A percentile compares a stretch with the other conserved stretches of the same genome.
Conservation (phyloP, 1,140 invertebrate genomes). For the fruit fly (Drosophila melanogaster) region Release_6_plus_ISO1_MT NC_004354.4:3135501-3136000, state of each 20-base stretch:
- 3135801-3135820: slow-evolving; percentile 59
- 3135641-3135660: slow-evolving; percentile 68
- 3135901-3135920: slow-evolving; percentile 15
- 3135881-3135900: not conserved
- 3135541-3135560: slow-evolving; percentile 31
- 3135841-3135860: slow-evolving; percentile 8
- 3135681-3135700: slow-evolving; percentile 76
- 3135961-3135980: not conserved
- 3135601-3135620: slow-evolving; percentile 6
- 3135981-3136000: not conserved
- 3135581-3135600: slow-evolving; percentile 31
- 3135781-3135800: slow-evolving; percentile 61
- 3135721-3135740: slow-evolving; percentile 71
- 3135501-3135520: not conserved
- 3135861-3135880: too few relatives aligned
- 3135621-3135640: slow-evolving; percentile 48
- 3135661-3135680: slow-evolving; percentile 78
- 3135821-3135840: slow-evolving; percentile 66
- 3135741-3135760: slow-evolving; percentile 51
- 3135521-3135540: not conserved
- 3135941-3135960: not conserved
- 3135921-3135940: slow-evolving; percentile 1
- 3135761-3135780: slow-evolving; percentile 60
- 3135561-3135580: slow-evolving; percentile 33
- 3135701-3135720: slow-evolving; percentile 48